Base-by-base conservation (phyloP, 2,888 invertebrate species). In the Eubasilissa splendida region DNA sequence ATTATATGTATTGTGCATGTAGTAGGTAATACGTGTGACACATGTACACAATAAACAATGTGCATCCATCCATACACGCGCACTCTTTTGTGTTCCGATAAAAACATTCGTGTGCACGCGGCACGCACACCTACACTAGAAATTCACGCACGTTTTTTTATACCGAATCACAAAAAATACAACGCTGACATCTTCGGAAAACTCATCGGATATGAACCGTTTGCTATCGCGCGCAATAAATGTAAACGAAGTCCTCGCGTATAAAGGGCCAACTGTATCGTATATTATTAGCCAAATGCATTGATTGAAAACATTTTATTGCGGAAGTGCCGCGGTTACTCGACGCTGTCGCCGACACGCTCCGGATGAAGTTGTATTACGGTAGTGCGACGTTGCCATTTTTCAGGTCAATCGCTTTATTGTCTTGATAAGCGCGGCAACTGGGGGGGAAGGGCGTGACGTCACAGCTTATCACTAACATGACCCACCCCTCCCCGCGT, bases 401-500 rank as follows among this genome's bases (percentile, higher is more conserved):
- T 73, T 73, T 73, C 71, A 73, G 71, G 71, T 73, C 71, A 73
- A 22, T 73, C 71, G 71, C 71, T 56, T 42, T 73, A 73, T 73
- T 73, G 71, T 73, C 56, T 56, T 56, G 71, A 73, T 73, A 73
- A 54, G 58, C 22, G 53, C 12, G 33, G 42, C 1, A 42, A 58
- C 12, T 58, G 22, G 71, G 31, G 58, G 71, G 71, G 56, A 58
- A 42, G 71, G 71, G 71, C 33, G 71, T 73, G 71, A 73, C 71
- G 71, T 73, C 71, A 73, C 71, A 52, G 71, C 71, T 73, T 73
- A 73, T 73, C 71, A 73, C 71, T 73, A 73, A 9, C 71, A 71
- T 42, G 42, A 42, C 42, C 33, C 33, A 12, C 71, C 56, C 58
- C 42, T n/a, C 58, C 65, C 65, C 33, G 14, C 33, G 31, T 70